phyloP scores from a whole-genome alignment of 1,140 invertebrate species.

The Formica selysi region DNA sequence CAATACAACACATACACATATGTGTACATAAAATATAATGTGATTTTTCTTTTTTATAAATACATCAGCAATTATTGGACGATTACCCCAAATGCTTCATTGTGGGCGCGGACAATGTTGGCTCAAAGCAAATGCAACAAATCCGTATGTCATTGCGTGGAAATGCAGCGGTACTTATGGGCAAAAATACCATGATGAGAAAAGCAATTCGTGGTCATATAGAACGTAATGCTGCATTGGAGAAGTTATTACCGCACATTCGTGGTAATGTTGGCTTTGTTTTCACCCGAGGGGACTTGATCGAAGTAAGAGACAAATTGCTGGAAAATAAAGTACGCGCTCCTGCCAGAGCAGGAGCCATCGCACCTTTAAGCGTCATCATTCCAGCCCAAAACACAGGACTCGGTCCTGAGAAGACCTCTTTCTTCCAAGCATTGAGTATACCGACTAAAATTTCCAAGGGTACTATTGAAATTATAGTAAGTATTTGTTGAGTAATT shows the following conservation, averaged over 20 bases:
- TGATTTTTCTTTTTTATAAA: constrained; percentile 68
- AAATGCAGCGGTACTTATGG: constrained; percentile 97
- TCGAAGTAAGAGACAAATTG: constrained; percentile 97
- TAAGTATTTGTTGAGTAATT: constrained; percentile 82
- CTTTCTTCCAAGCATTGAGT: constrained; percentile 99
- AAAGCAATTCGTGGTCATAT: constrained; percentile 99
- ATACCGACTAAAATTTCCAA: constrained; percentile 99
- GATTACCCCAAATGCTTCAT: constrained; percentile 99
- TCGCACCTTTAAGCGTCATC: constrained; percentile 98
- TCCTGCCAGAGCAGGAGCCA: constrained; percentile 98
- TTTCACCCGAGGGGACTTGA: constrained; percentile 98
- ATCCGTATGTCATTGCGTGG: constrained; percentile 97
- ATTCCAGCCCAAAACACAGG: constrained; percentile 99
- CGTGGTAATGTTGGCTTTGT: constrained; percentile 99
- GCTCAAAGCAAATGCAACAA: constrained; percentile 99
- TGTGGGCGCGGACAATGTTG: constrained; percentile 99
- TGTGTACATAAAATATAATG: background rate
- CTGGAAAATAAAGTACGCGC: constrained; percentile 98
- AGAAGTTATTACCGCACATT: constrained; percentile 98
- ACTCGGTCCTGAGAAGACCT: constrained; percentile 99
- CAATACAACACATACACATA: no score
- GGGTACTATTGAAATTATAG: constrained; percentile 99
- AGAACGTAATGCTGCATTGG: constrained; percentile 97
- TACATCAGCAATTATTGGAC: constrained; percentile 96
- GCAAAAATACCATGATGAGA: constrained; percentile 99